Base-by-base conservation (phyloP, 2,113 vertebrate species). In the Protomyctophum bolini region DNA sequence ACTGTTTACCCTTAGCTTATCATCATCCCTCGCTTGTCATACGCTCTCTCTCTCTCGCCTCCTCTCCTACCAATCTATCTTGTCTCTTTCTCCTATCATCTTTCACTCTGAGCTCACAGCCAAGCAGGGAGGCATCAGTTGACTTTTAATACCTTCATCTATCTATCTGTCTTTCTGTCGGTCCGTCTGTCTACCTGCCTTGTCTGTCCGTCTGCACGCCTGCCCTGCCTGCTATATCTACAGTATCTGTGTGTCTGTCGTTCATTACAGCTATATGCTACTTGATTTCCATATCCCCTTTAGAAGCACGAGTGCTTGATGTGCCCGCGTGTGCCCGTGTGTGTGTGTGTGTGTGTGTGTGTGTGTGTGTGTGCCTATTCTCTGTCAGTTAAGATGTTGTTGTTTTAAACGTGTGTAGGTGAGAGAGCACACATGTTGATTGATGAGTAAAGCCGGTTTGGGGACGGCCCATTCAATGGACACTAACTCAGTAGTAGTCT, bases 1-100 rank as follows among this genome's bases (percentile, higher is more conserved):
- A 89, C 88, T 87, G 84, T 86, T 91, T 89, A 86, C 84, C 84
- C 87, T 83, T 75, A 80, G 81, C 82, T 88, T 86, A 87, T 89
- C 83, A 55, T 74, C 51, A 80, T 86, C 77, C 80, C 75, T 77
- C 81, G 87, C 83, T 80, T 82, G 82, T 87, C 86, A 83, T 67
- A 69, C 58, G 71, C 81, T 58, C 61, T 41, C 33, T 6, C 77
- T 54, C 62, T 66, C 73, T 0, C 14, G 69, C 75, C 64, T 64
- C 58, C 77, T 65, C 73, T 65, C 63, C 45, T 57, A 50, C 79
- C 83, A 76, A 84, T 87, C 72, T 76, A 77, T 80, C 79, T 75
- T 58, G 75, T 81, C 83, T 79, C 77, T 15, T 8, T 63, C 46
- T 70, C 70, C 83, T 75, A 86, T 87, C 83, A 87, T 88, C 83